A percentile compares a stretch with the other conserved stretches of the same genome.
Conservation (phyloP, 2,797 vertebrate genomes). For the Cichlasoma orientale region DNA sequence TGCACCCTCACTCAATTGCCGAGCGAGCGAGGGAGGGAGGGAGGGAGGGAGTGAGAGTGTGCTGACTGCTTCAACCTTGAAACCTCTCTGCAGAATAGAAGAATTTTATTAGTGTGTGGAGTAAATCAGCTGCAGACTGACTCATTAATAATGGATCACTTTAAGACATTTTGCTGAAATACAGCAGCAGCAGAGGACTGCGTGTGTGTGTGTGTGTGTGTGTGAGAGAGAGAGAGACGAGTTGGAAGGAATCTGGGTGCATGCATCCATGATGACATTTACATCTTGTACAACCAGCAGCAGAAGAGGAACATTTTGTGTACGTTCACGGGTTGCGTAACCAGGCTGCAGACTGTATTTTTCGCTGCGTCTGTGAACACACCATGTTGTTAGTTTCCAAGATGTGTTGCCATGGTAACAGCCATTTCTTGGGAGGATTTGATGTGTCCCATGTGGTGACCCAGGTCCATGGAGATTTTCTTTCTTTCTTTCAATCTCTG, state of each 20-base stretch:
- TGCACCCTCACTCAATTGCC: conserved; percentile 12
- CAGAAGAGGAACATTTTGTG: conserved; percentile 25
- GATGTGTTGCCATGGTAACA: conserved; percentile 71
- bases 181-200: conserved; percentile 31
- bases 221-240: not conserved
- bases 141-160: conserved; percentile 68
- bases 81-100: conserved; percentile 51
- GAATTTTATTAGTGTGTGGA: conserved; percentile 62
- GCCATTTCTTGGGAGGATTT: conserved; percentile 39
- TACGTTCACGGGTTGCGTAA: conserved; percentile 21
- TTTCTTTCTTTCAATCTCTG: conserved; percentile 20
- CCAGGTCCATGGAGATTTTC: conserved; percentile 37
- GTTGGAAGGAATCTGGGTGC: conserved; percentile 22
- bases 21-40: not conserved
- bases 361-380: conserved; percentile 6
- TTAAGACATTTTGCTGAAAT: conserved; percentile 52
- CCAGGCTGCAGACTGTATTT: conserved; percentile 17
- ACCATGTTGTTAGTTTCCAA: conserved; percentile 37
- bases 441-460: conserved; percentile 50
- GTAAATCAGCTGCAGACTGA: conserved; percentile 60
- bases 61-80: conserved; percentile 57
- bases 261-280: conserved; percentile 48
- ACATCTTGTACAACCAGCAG: conserved; percentile 14
- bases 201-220: conserved; percentile 1
- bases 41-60: not conserved